Evolutionary conservation across 2,888 invertebrate genomes (phyloP).

Genomic region (Rhagonycha lutea): DNA sequence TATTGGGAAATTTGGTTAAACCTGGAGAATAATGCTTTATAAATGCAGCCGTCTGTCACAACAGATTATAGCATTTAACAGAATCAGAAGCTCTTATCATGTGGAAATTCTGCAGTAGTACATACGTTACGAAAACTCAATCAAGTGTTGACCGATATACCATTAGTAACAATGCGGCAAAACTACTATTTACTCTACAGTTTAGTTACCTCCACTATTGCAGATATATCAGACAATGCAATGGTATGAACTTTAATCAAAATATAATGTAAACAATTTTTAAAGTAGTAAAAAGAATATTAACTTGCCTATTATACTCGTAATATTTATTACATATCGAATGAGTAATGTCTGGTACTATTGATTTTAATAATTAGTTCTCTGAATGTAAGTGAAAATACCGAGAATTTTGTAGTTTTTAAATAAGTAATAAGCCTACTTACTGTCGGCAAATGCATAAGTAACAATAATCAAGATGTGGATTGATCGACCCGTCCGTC

Average conservation of each 20-base stretch:
- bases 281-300: not conserved
- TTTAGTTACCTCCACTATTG: not conserved
- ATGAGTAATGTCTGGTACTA: not conserved
- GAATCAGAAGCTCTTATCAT: slow-evolving; percentile 34
- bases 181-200: not conserved
- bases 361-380: not conserved
- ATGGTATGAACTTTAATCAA: not conserved
- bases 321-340: not conserved
- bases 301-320: not conserved
- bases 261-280: not conserved
- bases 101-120: slow-evolving; percentile 23
- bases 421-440: not conserved
- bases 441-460: not conserved
- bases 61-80: slow-evolving; percentile 37
- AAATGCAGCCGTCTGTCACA: slow-evolving; percentile 38
- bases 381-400: not conserved
- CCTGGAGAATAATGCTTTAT: slow-evolving; percentile 32
- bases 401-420: not conserved
- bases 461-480: slow-evolving; percentile 40
- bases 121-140: slow-evolving; percentile 24
- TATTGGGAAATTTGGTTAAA: slow-evolving; percentile 13
- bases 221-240: not conserved
- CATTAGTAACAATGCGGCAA: slow-evolving; percentile 2
- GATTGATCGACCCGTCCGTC: slow-evolving; percentile 49
- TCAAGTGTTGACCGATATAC: slow-evolving; percentile 10